A percentile compares a stretch with the other conserved stretches of the same genome.
phyloP scores from a whole-genome alignment of 2,797 vertebrate species.

The Pristis pectinata region DNA sequence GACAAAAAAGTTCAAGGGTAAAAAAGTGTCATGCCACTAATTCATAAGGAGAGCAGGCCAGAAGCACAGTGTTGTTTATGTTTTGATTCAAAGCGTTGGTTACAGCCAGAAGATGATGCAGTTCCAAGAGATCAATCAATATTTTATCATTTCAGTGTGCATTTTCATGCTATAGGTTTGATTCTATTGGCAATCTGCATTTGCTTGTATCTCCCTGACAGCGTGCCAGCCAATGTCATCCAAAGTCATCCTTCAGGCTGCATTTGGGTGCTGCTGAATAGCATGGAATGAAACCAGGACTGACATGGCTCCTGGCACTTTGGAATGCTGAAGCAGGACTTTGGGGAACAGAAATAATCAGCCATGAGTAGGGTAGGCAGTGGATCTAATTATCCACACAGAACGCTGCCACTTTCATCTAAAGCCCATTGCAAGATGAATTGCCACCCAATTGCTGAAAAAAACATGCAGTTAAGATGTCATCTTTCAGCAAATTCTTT shows the following conservation, averaged over 20 bases:
- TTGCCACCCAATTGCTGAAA: conserved; percentile 10
- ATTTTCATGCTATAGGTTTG: conserved; percentile 18
- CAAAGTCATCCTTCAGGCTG: conserved; percentile 9
- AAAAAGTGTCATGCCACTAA: neutral
- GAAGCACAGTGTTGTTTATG: neutral
- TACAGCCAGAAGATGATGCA: neutral
- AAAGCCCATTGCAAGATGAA: conserved; percentile 21
- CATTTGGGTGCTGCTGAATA: neutral
- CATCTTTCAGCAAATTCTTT: conserved; percentile 42
- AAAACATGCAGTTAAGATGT: conserved; percentile 29
- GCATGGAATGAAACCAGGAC: neutral
- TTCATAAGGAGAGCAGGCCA: neutral
- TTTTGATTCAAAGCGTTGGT: neutral
- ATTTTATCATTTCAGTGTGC: conserved; percentile 16
- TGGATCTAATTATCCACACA: conserved; percentile 33
- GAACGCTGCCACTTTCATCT: conserved; percentile 3
- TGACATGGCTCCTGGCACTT: conserved; percentile 8
- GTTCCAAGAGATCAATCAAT: conserved; percentile 13
- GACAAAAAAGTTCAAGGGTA: neutral
- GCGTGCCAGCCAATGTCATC: neutral
- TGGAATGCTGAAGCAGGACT: conserved; percentile 22
- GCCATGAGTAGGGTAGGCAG: neutral
- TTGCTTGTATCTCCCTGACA: neutral
- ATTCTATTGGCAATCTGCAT: neutral
- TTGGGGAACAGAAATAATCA: conserved; percentile 35